A percentile compares a stretch with the other conserved stretches of the same genome.
Conservation (phyloP, 2,797 vertebrate genomes). For the Phalloptychus januarius region DNA sequence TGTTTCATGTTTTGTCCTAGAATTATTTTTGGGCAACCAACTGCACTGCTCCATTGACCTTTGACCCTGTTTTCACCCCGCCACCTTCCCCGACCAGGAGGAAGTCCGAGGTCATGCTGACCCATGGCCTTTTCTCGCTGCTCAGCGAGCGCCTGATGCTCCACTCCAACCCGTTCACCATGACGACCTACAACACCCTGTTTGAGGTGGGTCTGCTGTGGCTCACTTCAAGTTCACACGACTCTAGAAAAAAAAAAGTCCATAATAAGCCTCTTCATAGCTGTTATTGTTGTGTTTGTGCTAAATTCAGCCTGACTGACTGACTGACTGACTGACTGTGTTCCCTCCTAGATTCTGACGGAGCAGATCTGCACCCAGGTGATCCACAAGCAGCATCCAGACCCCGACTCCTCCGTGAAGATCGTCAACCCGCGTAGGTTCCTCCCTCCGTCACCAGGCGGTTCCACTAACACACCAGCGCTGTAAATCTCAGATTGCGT, state of each 20-base stretch:
- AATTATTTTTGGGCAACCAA: not conserved
- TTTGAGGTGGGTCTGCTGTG: slow-evolving; percentile 87
- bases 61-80: not conserved
- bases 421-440: slow-evolving; percentile 98
- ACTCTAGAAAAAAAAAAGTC: not conserved
- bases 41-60: slow-evolving; percentile 32
- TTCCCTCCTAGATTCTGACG: slow-evolving; percentile 88
- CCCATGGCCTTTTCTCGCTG: slow-evolving; percentile 93
- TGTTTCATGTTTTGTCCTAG: not conserved
- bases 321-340: not conserved
- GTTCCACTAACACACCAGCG: slow-evolving; percentile 60
- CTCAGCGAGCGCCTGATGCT: slow-evolving; percentile 94
- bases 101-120: slow-evolving; percentile 97
- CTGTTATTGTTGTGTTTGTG: not conserved
- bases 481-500: slow-evolving; percentile 61
- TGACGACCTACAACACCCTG: slow-evolving; percentile 97
- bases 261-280: not conserved
- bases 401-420: slow-evolving; percentile 96
- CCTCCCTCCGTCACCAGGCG: slow-evolving; percentile 45
- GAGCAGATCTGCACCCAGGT: slow-evolving; percentile 99
- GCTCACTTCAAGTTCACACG: not conserved
- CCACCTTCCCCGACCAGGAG: slow-evolving; percentile 83
- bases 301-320: not conserved
- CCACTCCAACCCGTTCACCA: slow-evolving; percentile 89
- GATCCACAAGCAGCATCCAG: slow-evolving; percentile 97